Percentiles rank a stretch among this genome's conserved stretches.
phyloP scores from a whole-genome alignment of 1,140 invertebrate species.

The Hormaphis cornu region DNA sequence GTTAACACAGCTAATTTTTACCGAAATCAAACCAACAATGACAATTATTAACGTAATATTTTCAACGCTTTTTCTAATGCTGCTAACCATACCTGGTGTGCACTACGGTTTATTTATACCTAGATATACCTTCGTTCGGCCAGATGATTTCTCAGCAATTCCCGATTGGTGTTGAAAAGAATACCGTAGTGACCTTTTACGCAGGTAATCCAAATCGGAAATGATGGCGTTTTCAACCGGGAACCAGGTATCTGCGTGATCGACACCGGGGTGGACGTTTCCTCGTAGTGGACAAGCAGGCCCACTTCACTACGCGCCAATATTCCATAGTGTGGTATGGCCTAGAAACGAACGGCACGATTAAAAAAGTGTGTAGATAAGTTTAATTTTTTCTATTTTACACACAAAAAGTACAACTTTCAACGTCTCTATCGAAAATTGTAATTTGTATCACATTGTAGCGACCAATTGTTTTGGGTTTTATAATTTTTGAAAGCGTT shows the following conservation, averaged over 20 bases:
- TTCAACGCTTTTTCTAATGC: no score
- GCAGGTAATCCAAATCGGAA: constrained; percentile 70
- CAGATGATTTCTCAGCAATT: constrained; percentile 70
- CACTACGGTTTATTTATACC: no score
- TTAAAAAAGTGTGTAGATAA: background rate
- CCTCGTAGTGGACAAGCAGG: constrained; percentile 55
- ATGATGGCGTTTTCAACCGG: constrained; percentile 68
- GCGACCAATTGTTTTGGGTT: no score
- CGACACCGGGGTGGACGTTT: constrained; percentile 44
- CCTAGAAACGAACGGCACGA: constrained; percentile 46
- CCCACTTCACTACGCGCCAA: constrained; percentile 61
- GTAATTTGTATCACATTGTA: no score
- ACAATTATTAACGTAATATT: no score
- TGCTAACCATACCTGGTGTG: no score
- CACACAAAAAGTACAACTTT: no score
- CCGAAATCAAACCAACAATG: no score
- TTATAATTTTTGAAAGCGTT: no score
- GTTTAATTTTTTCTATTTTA: no score
- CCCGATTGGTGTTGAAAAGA: constrained; percentile 68
- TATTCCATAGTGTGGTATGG: constrained; percentile 63
- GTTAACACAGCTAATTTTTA: no score
- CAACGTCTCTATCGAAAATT: no score
- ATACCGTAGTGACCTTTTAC: constrained; percentile 65
- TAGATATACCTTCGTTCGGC: constrained; percentile 65
- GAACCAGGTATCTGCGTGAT: constrained; percentile 57